These are phyloP conservation scores for Kradibia gibbosae DNA, from an alignment of 1,140 invertebrate genomes.

Conservation along the genomic window DNA sequence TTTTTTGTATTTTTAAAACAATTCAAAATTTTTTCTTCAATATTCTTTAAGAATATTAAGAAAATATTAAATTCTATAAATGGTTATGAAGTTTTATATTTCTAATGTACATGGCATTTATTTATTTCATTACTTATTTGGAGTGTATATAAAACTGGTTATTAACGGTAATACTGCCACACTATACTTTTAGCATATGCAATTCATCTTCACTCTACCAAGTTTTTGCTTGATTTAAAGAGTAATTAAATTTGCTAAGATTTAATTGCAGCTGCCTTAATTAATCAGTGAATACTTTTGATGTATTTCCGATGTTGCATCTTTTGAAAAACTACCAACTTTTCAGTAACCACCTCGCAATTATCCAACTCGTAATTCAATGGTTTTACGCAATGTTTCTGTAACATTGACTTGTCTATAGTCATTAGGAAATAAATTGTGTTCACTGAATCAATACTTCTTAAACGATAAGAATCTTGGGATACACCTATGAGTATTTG, in stretches of 20 bases:
- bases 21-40: too few relatives aligned
- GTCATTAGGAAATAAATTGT: not conserved
- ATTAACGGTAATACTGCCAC: not conserved
- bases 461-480: too few relatives aligned
- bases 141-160: conserved; percentile 3
- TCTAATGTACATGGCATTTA: conserved; percentile 12
- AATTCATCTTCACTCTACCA: conserved; percentile 20
- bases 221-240: not conserved
- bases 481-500: too few relatives aligned
- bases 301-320: too few relatives aligned
- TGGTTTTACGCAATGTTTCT: too few relatives aligned
- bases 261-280: conserved; percentile 20
- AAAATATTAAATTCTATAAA: not conserved
- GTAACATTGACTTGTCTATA: too few relatives aligned
- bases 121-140: not conserved
- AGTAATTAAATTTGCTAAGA: not conserved
- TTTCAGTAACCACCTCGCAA: too few relatives aligned
- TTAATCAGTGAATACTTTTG: conserved; percentile 16
- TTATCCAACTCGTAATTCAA: too few relatives aligned
- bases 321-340: too few relatives aligned
- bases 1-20: too few relatives aligned
- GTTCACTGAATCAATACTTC: not conserved
- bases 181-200: not conserved
- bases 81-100: conserved; percentile 13
- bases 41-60: not conserved